Conservation (phyloP, 35 echinoderm and acorn worm species). For the Diadema setosum region DNA sequence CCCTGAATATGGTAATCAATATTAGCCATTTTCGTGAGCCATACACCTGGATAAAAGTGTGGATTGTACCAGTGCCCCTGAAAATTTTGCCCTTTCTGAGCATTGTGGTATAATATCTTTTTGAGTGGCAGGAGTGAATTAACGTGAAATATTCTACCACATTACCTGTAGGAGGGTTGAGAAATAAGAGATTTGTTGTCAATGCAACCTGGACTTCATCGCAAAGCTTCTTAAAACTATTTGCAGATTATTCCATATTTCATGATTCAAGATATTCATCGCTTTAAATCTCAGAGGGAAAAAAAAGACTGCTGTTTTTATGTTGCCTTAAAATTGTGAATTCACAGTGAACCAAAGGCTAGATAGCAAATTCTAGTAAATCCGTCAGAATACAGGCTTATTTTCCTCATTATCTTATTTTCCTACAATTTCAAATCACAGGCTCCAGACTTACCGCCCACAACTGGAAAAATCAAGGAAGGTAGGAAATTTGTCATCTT, state of each 20-base stretch:
- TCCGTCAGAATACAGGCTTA: neutral
- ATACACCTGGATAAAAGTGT: too few relatives aligned
- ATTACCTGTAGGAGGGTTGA: too few relatives aligned
- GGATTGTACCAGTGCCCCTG: too few relatives aligned
- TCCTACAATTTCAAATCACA: slow-evolving; percentile 12
- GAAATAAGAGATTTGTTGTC: too few relatives aligned
- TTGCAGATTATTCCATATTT: neutral
- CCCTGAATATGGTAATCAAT: too few relatives aligned
- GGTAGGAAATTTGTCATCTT: slow-evolving; percentile 34
- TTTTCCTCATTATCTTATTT: neutral
- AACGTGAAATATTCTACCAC: too few relatives aligned
- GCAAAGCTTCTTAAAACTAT: too few relatives aligned
- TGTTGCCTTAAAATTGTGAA: neutral
- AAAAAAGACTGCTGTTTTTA: neutral
- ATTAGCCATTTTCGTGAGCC: too few relatives aligned
- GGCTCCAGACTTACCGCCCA: slow-evolving; percentile 88
- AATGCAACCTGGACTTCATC: too few relatives aligned
- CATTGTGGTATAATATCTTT: too few relatives aligned
- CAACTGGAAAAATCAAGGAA: slow-evolving; percentile 80
- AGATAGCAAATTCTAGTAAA: neutral
- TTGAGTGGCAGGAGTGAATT: too few relatives aligned
- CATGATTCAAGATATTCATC: neutral
- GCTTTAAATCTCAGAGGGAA: neutral
- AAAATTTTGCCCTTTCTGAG: too few relatives aligned
- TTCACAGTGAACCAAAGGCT: neutral